These are phyloP conservation scores for Anisognathus igniventris DNA, from an alignment of 2,797 vertebrate species.

Conservation along the genomic window DNA sequence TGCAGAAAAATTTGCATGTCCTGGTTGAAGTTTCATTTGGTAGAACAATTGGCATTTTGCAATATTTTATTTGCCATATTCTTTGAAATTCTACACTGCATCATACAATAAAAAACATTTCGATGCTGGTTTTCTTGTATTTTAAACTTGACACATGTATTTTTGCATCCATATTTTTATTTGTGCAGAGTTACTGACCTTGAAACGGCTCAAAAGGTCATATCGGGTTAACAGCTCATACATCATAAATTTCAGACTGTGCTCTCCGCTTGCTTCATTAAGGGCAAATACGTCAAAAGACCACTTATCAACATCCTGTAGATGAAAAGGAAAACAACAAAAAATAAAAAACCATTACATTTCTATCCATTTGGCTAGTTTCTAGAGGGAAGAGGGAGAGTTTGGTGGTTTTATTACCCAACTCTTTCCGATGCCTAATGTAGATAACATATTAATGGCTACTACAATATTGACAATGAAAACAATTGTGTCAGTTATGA, in stretches of 20 bases:
- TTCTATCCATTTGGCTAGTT: not conserved
- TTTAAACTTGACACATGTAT: not conserved
- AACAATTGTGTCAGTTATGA: not conserved
- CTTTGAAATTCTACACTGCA: not conserved
- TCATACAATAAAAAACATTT: not conserved
- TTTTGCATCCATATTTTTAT: not conserved
- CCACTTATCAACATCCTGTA: slow-evolving; percentile 95
- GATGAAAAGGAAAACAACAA: not conserved
- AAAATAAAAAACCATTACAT: not conserved
- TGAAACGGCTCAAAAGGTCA: slow-evolving; percentile 96
- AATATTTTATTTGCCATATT: not conserved
- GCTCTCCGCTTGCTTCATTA: slow-evolving; percentile 91
- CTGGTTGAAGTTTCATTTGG: not conserved
- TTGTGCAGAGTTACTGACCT: slow-evolving; percentile 80
- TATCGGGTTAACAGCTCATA: slow-evolving; percentile 97
- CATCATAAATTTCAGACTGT: slow-evolving; percentile 96
- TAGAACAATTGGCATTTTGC: not conserved
- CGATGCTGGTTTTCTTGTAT: not conserved
- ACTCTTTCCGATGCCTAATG: not conserved
- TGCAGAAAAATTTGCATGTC: not conserved
- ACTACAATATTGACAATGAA: not conserved
- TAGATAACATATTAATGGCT: not conserved
- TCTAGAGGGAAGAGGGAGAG: not conserved
- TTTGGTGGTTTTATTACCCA: not conserved
- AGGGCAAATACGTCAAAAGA: slow-evolving; percentile 95